Percentiles rank a stretch among this genome's conserved stretches.
Conservation (phyloP, 2,888 invertebrate genomes). For the Helicoverpa assulta region DNA sequence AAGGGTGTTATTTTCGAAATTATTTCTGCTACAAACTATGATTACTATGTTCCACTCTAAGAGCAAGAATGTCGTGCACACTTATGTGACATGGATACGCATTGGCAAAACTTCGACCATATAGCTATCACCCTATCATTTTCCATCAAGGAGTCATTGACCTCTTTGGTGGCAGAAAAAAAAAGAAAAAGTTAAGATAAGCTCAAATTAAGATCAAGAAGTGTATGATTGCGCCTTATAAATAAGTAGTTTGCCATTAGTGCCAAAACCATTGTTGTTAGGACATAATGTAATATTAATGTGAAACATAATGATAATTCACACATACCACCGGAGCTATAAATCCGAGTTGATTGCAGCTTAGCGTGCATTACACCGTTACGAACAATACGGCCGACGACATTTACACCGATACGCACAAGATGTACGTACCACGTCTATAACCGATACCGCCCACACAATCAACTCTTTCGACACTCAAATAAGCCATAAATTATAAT, state of each 20-base stretch:
- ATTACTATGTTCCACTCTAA: too few species aligned
- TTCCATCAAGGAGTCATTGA: not conserved
- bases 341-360: conserved; percentile 58
- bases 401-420: conserved; percentile 63
- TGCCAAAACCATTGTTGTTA: conserved; percentile 52
- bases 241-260: conserved; percentile 46
- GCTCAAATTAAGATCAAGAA: conserved; percentile 17
- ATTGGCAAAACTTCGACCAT: too few species aligned
- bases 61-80: too few species aligned
- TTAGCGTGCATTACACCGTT: conserved; percentile 56
- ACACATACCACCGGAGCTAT: conserved; percentile 51
- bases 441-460: conserved; percentile 82
- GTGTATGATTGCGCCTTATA: conserved; percentile 28
- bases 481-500: conserved; percentile 88
- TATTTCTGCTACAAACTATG: too few species aligned
- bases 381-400: conserved; percentile 61
- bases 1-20: too few species aligned
- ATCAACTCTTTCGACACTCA: conserved; percentile 86
- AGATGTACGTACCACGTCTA: conserved; percentile 46
- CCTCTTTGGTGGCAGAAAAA: conserved; percentile 12
- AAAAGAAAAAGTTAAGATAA: conserved; percentile 8
- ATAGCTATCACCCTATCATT: too few species aligned
- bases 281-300: conserved; percentile 54
- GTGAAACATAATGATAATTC: conserved; percentile 58
- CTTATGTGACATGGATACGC: too few species aligned